phyloP scores from a whole-genome alignment of 2,113 vertebrate genomes.

The Trinectes maculatus region DNA sequence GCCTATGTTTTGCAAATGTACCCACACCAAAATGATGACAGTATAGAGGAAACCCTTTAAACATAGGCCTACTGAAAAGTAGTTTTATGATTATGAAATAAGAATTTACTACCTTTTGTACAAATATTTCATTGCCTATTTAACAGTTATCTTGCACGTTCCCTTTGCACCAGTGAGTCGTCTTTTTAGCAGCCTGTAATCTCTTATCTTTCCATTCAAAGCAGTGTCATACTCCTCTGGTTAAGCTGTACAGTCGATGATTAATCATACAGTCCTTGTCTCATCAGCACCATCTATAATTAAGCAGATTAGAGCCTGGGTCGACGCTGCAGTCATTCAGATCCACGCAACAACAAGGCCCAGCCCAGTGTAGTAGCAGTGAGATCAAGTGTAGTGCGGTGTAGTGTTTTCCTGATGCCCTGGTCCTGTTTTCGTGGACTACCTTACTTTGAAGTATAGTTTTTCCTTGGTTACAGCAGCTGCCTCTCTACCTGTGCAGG shows the following conservation, averaged over 20 bases:
- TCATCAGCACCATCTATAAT: conserved; percentile 59
- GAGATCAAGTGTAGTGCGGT: background rate
- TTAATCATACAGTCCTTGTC: conserved; percentile 44
- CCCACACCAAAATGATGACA: too few species aligned
- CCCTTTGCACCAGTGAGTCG: background rate
- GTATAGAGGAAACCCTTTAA: too few species aligned
- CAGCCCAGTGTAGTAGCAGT: background rate
- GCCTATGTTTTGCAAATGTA: too few species aligned
- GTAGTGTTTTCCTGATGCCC: background rate
- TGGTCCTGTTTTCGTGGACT: conserved; percentile 8
- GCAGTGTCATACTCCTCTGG: conserved; percentile 15
- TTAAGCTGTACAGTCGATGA: conserved; percentile 37
- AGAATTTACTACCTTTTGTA: background rate
- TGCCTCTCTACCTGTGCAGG: conserved; percentile 18
- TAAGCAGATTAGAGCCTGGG: conserved; percentile 39
- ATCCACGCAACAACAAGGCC: conserved; percentile 13
- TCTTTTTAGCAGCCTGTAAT: background rate
- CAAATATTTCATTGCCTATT: background rate
- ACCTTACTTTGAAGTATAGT: conserved; percentile 23
- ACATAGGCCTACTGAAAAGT: background rate
- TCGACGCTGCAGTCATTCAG: conserved; percentile 26
- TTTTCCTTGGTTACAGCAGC: conserved; percentile 15
- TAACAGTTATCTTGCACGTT: background rate
- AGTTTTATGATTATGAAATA: background rate
- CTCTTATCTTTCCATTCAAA: conserved; percentile 16